Base-by-base conservation (phyloP, 2,113 vertebrate species). In the Neolamprologus caudopunctatus region DNA sequence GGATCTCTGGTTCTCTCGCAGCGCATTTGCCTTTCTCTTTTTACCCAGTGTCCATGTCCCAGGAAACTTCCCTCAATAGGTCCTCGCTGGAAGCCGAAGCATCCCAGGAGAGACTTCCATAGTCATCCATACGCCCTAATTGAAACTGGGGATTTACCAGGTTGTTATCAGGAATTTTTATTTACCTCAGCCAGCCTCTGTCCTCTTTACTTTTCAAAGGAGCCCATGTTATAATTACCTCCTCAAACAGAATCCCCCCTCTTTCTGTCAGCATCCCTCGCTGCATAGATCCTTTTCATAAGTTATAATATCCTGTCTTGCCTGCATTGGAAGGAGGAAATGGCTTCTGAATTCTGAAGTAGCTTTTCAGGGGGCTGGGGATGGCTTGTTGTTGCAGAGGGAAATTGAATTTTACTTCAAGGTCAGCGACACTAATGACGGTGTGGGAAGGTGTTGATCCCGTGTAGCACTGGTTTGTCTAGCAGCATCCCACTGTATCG, bases 351-450 rank as follows among this genome's bases (percentile, higher is more conserved):
- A 93, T 93, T 93, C 83, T 91, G 88, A 91, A 94, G 95, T 88
- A 92, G 90, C 92, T 92, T 93, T 94, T 90, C 84, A 73, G 79
- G 83, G 79, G 78, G 88, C 50, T 8, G 16, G 47, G 90, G 84
- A 53, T 83, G 68, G 83, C 26, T 92, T 92, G 91, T 87, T 91
- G 93, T 91, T 92, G 92, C 89, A 81, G 89, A 91, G 94, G 96
- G 95, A 96, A 96, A 96, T 96, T 92, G 94, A 95, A 94, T 96
- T 96, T 96, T 95, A 95, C 94, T 96, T 96, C 96, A 95, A 95
- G 95, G 94, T 96, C 95, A 96, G 93, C 78, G 93, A 95, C 95
- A 96, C 93, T 95, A 96, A 96, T 95, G 95, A 95, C 89, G 10
- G 83, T 83, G 91, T 88, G 92, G 85, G 93, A 94, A 96, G 93